These are phyloP conservation scores for Chromoteleia sp. DNA, from an alignment of 2,888 invertebrate genomes.

Conservation along the genomic window DNA sequence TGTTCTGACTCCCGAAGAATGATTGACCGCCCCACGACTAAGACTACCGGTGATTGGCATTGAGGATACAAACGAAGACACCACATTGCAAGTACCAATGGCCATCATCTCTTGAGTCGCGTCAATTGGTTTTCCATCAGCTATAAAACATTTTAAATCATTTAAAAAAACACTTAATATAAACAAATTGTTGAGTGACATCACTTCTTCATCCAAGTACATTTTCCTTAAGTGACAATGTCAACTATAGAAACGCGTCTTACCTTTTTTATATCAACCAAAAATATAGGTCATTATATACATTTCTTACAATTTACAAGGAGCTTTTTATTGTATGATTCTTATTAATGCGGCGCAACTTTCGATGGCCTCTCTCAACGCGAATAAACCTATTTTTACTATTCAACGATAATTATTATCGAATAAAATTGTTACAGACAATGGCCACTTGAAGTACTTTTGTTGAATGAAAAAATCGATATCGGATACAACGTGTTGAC, in stretches of 20 bases:
- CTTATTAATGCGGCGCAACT: constrained; percentile 8
- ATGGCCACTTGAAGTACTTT: background rate
- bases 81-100: constrained; percentile 88
- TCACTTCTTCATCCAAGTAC: background rate
- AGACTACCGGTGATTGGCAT: constrained; percentile 89
- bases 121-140: constrained; percentile 87
- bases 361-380: constrained; percentile 24
- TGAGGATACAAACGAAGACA: constrained; percentile 89
- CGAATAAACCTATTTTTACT: constrained; percentile 39
- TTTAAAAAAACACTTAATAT: background rate
- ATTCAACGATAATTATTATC: constrained; percentile 1
- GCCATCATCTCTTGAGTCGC: constrained; percentile 91
- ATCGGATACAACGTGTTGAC: background rate
- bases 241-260: constrained; percentile 12
- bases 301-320: constrained; percentile 8
- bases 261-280: background rate
- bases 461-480: background rate
- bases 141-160: constrained; percentile 80
- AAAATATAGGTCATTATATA: constrained; percentile 18
- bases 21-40: constrained; percentile 89
- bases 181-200: constrained; percentile 5
- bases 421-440: background rate
- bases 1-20: constrained; percentile 89
- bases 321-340: constrained; percentile 16
- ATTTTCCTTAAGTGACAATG: constrained; percentile 15